phyloP scores from a whole-genome alignment of 2,113 vertebrate genomes.

The Neopipo cinnamomea region DNA sequence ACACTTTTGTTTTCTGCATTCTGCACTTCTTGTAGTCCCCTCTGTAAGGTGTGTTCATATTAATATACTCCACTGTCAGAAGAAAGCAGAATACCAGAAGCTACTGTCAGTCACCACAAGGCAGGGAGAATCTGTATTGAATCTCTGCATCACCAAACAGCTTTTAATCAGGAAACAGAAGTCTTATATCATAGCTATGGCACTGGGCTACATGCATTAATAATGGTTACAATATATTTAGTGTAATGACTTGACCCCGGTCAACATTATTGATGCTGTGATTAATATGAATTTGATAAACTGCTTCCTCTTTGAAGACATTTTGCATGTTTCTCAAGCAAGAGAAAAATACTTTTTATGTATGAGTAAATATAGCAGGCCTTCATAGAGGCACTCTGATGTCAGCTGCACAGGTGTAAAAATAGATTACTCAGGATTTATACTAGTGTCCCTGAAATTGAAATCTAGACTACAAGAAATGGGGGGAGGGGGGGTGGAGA shows the following conservation, averaged over 20 bases:
- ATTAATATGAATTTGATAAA: slow-evolving; percentile 74
- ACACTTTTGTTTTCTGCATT: slow-evolving; percentile 64
- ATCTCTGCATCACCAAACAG: slow-evolving; percentile 59
- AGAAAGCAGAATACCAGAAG: slow-evolving; percentile 48
- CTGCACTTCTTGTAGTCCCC: slow-evolving; percentile 56
- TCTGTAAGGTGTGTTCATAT: slow-evolving; percentile 42
- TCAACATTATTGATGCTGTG: slow-evolving; percentile 58
- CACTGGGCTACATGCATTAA: slow-evolving; percentile 61
- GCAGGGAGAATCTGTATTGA: slow-evolving; percentile 28
- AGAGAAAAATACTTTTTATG: slow-evolving; percentile 55
- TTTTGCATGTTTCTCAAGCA: slow-evolving; percentile 51
- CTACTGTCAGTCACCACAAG: slow-evolving; percentile 53
- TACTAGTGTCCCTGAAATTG: not conserved
- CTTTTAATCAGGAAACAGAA: slow-evolving; percentile 62
- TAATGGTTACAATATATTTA: slow-evolving; percentile 72
- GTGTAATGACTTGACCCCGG: slow-evolving; percentile 73
- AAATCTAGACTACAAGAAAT: not conserved
- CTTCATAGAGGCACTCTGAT: slow-evolving; percentile 3
- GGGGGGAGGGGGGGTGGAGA: fast-evolving
- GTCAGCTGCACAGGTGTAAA: slow-evolving; percentile 43
- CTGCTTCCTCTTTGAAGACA: slow-evolving; percentile 74
- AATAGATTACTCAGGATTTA: slow-evolving; percentile 35
- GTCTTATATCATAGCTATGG: slow-evolving; percentile 64
- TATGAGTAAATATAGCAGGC: slow-evolving; percentile 43
- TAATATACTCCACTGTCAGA: slow-evolving; percentile 36